phyloP scores from a whole-genome alignment of 2,888 invertebrate genomes.

The Schizaphis graminum region DNA sequence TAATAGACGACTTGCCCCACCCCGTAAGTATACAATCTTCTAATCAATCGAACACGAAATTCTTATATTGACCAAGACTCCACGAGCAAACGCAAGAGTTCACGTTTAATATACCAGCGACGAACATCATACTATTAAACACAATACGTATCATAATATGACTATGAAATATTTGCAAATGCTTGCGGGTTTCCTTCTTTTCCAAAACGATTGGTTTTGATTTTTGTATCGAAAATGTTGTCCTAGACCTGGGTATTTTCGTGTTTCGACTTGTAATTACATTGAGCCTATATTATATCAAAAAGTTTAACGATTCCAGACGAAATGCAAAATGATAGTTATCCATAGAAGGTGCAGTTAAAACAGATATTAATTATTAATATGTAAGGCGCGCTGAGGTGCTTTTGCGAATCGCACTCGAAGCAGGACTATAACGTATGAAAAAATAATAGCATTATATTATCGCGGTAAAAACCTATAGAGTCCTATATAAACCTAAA shows the following conservation, averaged over 20 bases:
- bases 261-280: neutral
- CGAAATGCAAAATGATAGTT: neutral
- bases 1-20: neutral
- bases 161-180: neutral
- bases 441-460: neutral
- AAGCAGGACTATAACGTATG: neutral
- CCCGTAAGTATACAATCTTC: neutral
- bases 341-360: neutral
- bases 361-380: neutral
- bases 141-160: neutral
- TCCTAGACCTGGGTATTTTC: neutral
- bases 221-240: neutral
- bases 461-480: no score
- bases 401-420: neutral
- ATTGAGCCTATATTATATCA: neutral
- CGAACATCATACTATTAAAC: neutral
- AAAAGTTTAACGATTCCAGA: neutral
- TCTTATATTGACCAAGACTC: neutral
- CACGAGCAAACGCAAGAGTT: neutral
- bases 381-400: neutral
- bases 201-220: neutral
- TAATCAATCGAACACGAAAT: conserved; percentile 2
- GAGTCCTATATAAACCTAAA: no score
- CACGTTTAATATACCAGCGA: neutral
- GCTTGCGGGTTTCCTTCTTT: neutral